These are phyloP conservation scores for Tichodroma muraria DNA, from an alignment of 2,113 vertebrate species.

Conservation along the genomic window DNA sequence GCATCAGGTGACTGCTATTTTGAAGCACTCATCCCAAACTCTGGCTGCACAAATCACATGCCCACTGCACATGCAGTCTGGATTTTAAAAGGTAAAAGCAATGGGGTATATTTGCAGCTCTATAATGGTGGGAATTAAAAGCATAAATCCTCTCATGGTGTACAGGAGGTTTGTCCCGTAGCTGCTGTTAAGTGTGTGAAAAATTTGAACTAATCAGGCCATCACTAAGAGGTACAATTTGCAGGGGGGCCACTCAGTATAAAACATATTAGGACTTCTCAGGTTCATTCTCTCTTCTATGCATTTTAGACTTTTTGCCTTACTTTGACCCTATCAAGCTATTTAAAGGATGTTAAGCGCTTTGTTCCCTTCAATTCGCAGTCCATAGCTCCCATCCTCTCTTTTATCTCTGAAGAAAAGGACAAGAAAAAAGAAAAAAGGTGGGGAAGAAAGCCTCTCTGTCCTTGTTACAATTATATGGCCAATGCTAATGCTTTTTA, in stretches of 20 bases:
- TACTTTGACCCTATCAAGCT: conserved; percentile 26
- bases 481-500: background rate
- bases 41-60: background rate
- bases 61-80: background rate
- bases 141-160: background rate
- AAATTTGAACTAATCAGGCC: conserved; percentile 38
- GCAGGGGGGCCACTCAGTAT: background rate
- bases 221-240: background rate
- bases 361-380: conserved; percentile 27
- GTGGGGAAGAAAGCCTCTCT: background rate
- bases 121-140: background rate
- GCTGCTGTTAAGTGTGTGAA: background rate
- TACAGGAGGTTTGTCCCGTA: background rate
- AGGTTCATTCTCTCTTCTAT: background rate
- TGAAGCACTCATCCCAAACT: background rate
- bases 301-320: background rate
- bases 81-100: background rate
- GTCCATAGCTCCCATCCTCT: background rate
- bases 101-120: background rate
- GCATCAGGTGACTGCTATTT: background rate
- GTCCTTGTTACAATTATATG: background rate
- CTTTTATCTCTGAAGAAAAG: conserved; percentile 40
- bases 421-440: background rate
- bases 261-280: background rate
- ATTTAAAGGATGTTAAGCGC: conserved; percentile 40